Evolutionary conservation across 2,797 vertebrate genomes (phyloP).

Genomic region (Nothura maculosa): DNA sequence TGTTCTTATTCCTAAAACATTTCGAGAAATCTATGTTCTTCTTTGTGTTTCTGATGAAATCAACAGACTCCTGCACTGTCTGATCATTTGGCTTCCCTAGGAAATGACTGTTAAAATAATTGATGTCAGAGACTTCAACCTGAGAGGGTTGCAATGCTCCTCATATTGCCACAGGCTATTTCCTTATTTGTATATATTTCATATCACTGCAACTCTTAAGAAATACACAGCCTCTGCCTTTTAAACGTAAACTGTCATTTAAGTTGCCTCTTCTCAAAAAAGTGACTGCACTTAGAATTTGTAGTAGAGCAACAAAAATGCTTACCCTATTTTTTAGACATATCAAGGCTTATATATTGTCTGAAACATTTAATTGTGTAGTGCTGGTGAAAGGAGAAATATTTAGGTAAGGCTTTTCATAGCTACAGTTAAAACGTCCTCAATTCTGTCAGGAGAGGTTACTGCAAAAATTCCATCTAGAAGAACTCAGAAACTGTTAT

Average conservation of each 20-base stretch:
- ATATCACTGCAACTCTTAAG: background rate
- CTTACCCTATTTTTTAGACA: background rate
- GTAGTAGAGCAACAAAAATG: background rate
- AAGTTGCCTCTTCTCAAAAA: background rate
- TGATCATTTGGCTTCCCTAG: background rate
- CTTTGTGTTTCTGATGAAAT: background rate
- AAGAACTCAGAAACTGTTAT: background rate
- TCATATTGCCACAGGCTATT: background rate
- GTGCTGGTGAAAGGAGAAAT: background rate
- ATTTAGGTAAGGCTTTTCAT: background rate
- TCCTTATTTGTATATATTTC: background rate
- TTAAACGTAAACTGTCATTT: background rate
- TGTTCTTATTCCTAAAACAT: background rate
- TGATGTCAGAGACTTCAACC: background rate
- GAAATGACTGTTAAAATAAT: background rate
- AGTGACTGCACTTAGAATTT: background rate
- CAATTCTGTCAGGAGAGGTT: background rate
- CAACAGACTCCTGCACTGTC: background rate
- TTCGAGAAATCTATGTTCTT: background rate
- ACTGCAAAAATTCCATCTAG: background rate
- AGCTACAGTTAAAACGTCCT: background rate
- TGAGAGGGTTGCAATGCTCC: background rate
- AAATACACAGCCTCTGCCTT: background rate
- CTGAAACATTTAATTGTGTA: fast-evolving
- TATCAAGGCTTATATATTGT: background rate